Conservation (phyloP, 2,797 vertebrate genomes). For the Gymnodraco acuticeps region DNA sequence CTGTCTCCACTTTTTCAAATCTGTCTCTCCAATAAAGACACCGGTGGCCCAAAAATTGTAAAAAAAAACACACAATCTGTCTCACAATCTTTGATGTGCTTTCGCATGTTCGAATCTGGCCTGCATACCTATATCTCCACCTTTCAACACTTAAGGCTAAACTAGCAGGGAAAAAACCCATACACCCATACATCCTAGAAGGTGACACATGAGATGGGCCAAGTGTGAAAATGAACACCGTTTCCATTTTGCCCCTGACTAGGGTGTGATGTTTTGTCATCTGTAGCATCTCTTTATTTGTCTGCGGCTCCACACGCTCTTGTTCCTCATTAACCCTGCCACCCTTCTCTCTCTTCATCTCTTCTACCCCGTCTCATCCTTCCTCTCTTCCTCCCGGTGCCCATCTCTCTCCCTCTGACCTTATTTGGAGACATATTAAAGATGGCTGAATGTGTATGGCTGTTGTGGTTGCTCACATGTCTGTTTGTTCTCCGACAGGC, state of each 20-base stretch:
- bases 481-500: constrained; percentile 79
- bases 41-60: too few species aligned
- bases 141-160: too few species aligned
- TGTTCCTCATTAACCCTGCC: constrained; percentile 2
- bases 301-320: not conserved
- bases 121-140: too few species aligned
- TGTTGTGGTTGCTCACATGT: constrained; percentile 38
- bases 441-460: constrained; percentile 42
- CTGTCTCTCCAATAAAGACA: too few species aligned
- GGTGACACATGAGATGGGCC: constrained; percentile 16
- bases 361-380: not conserved
- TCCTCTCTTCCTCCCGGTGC: constrained; percentile 6
- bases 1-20: too few species aligned
- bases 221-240: constrained; percentile 27
- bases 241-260: constrained; percentile 24
- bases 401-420: constrained; percentile 40
- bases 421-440: constrained; percentile 62
- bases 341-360: not conserved
- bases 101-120: too few species aligned
- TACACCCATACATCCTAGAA: too few species aligned
- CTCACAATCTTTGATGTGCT: too few species aligned
- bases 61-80: too few species aligned
- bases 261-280: constrained; percentile 20
- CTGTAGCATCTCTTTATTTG: not conserved
- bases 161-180: too few species aligned